These are phyloP conservation scores for Thera britannica DNA, from an alignment of 2,888 invertebrate genomes.

Conservation along the genomic window DNA sequence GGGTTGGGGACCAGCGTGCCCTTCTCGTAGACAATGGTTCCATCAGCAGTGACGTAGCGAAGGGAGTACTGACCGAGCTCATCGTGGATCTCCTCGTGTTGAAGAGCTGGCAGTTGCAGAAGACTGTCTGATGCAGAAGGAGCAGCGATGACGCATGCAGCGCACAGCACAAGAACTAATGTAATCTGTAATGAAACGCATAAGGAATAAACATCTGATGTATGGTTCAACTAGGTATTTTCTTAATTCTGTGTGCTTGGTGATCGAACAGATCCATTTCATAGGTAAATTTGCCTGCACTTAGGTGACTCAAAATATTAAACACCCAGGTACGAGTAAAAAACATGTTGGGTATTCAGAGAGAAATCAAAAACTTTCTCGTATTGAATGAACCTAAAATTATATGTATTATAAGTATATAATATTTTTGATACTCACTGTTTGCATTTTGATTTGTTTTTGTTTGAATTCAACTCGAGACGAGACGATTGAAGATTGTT, in stretches of 20 bases:
- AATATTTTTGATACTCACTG: slow-evolving; percentile 20
- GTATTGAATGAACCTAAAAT: no score
- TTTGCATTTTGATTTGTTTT: slow-evolving; percentile 27
- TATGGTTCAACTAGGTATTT: no score
- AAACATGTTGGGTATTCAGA: no score
- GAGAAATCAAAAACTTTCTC: no score
- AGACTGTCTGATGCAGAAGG: slow-evolving; percentile 18
- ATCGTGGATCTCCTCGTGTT: slow-evolving; percentile 60
- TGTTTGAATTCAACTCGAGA: neutral
- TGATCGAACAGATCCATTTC: no score
- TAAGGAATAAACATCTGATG: neutral
- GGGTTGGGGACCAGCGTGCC: slow-evolving; percentile 53
- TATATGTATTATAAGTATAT: no score
- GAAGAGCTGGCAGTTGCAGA: slow-evolving; percentile 50
- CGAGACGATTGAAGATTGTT: slow-evolving; percentile 3
- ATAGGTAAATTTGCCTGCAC: no score
- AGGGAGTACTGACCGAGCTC: slow-evolving; percentile 58
- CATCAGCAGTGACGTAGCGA: slow-evolving; percentile 61
- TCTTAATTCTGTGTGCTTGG: no score
- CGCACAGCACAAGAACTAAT: slow-evolving; percentile 23
- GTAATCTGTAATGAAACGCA: slow-evolving; percentile 25
- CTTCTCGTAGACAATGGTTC: slow-evolving; percentile 54
- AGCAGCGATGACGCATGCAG: slow-evolving; percentile 31
- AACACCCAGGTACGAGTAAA: no score
- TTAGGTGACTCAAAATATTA: no score